Evolutionary conservation across 1,140 invertebrate species (phyloP).

Genomic region (Trichonephila clavipes): DNA sequence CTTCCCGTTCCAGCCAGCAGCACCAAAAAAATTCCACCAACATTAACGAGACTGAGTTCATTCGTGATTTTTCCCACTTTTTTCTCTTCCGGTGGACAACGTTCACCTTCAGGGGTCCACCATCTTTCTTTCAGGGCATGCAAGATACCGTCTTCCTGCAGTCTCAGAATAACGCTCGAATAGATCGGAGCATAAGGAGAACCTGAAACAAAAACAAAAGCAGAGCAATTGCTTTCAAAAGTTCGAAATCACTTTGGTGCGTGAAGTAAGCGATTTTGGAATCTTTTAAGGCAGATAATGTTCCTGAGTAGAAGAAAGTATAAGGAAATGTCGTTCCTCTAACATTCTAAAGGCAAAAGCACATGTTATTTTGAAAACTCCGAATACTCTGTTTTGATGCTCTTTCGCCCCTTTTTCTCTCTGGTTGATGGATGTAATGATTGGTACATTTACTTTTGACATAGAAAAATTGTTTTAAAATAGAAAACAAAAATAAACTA

Average conservation of each 20-base stretch:
- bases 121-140: constrained; percentile 81
- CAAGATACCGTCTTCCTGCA: constrained; percentile 81
- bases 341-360: background rate
- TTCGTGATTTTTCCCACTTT: constrained; percentile 78
- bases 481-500: background rate
- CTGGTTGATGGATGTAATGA: background rate
- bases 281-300: constrained; percentile 11
- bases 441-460: background rate
- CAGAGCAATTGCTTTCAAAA: background rate
- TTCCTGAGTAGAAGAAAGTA: background rate
- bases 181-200: constrained; percentile 67
- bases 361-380: background rate
- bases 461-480: background rate
- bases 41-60: constrained; percentile 81
- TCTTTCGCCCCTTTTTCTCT: background rate
- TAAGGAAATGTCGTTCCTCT: background rate
- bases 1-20: constrained; percentile 80
- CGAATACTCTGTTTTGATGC: background rate
- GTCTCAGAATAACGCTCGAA: constrained; percentile 81
- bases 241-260: constrained; percentile 5
- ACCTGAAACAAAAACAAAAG: constrained; percentile 43
- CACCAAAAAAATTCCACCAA: constrained; percentile 82
- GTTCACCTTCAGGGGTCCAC: constrained; percentile 79
- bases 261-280: constrained; percentile 27
- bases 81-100: constrained; percentile 87